Percentiles rank a stretch among this genome's conserved stretches.
These are phyloP conservation scores for Sylvilagus floridanus DNA, from an alignment of 2,797 vertebrate species.

Conservation along the genomic window DNA sequence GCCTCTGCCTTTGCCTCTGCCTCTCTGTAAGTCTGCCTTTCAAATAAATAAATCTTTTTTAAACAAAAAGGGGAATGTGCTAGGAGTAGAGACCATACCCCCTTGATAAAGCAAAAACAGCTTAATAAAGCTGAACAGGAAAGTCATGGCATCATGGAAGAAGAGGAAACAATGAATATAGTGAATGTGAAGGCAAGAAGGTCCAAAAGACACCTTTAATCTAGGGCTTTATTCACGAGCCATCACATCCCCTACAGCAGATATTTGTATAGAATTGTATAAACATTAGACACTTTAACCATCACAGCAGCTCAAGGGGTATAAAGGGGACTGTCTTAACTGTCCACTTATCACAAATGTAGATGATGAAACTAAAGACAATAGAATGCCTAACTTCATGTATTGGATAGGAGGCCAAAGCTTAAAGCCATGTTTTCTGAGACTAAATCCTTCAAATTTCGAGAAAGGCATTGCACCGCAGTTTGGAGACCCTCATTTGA, in stretches of 20 bases:
- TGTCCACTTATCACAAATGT: neutral
- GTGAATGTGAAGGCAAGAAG: conserved; percentile 4
- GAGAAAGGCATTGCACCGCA: neutral
- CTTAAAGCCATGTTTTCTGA: neutral
- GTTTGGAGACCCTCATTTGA: neutral
- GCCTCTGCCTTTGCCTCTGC: no score
- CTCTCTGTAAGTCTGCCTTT: no score
- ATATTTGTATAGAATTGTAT: neutral
- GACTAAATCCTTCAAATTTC: neutral
- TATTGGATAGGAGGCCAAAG: neutral
- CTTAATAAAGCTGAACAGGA: conserved; percentile 22
- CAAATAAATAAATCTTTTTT: no score
- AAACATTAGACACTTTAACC: neutral
- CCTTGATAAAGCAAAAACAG: neutral
- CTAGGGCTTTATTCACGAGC: neutral
- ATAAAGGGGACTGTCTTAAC: neutral
- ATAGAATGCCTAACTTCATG: neutral
- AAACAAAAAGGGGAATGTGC: neutral
- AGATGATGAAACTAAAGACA: neutral
- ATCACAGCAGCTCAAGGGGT: neutral
- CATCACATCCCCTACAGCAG: conserved; percentile 17
- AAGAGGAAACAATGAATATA: neutral
- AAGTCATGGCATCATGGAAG: conserved; percentile 55
- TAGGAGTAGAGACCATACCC: neutral
- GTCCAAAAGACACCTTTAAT: conserved; percentile 23